phyloP scores from a whole-genome alignment of 1,140 invertebrate genomes.

The Phortica variegata region DNA sequence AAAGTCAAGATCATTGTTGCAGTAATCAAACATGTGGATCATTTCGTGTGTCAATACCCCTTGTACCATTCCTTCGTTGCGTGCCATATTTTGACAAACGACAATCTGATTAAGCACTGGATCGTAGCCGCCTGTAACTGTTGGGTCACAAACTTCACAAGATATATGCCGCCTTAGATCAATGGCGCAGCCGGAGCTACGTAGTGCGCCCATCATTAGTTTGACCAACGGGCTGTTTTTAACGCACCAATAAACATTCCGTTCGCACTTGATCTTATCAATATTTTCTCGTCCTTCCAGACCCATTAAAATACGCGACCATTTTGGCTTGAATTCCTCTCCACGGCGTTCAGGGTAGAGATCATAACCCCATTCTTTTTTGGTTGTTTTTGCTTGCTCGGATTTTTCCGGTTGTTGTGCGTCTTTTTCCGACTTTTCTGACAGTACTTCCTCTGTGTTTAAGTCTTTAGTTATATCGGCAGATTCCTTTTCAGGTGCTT shows the following conservation, averaged over 20 bases:
- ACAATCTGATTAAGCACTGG: conserved; percentile 74
- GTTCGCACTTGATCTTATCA: conserved; percentile 78
- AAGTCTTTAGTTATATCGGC: conserved; percentile 7
- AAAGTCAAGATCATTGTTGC: conserved; percentile 84
- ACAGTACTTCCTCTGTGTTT: too few relatives aligned
- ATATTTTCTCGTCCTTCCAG: conserved; percentile 66
- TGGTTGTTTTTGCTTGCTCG: neutral
- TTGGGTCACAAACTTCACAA: conserved; percentile 84
- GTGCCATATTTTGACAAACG: conserved; percentile 84
- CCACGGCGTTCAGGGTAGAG: conserved; percentile 82
- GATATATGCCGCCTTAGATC: conserved; percentile 84
- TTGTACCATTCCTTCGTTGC: conserved; percentile 67
- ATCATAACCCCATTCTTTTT: conserved; percentile 71
- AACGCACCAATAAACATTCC: conserved; percentile 70
- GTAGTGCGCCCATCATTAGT: conserved; percentile 81
- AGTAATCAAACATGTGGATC: conserved; percentile 96
- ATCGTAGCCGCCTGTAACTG: conserved; percentile 91
- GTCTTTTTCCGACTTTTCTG: too few relatives aligned
- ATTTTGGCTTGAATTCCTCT: conserved; percentile 60
- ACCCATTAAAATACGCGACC: conserved; percentile 62
- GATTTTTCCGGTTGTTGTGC: neutral
- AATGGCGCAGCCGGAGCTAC: conserved; percentile 78
- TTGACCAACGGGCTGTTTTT: conserved; percentile 81
- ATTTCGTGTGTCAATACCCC: conserved; percentile 87
- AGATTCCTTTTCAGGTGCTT: neutral